Percentiles rank a stretch among this genome's conserved stretches.
phyloP scores from a whole-genome alignment of 1,140 invertebrate genomes.

The Zaprionus davidi region DNA sequence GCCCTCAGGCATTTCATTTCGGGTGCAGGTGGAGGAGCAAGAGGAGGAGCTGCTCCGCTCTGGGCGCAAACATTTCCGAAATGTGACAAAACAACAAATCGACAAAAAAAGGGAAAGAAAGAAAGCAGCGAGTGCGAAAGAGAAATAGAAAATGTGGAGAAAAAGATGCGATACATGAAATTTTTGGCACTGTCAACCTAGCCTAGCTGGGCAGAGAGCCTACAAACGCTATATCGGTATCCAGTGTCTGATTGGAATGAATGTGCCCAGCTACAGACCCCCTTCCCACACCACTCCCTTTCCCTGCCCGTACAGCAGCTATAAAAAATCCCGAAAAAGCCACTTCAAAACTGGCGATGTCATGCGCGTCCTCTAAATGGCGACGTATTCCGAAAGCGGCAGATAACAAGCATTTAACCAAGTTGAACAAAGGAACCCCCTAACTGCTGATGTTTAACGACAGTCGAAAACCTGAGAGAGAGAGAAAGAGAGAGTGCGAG shows the following conservation, averaged over 20 bases:
- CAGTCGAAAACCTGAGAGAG: too few species aligned
- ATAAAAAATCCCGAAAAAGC: constrained; percentile 2
- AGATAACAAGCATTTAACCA: constrained; percentile 47
- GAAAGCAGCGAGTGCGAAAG: constrained; percentile 16
- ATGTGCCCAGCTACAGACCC: constrained; percentile 6
- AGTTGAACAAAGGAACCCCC: constrained; percentile 1
- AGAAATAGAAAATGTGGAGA: background rate
- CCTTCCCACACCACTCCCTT: background rate
- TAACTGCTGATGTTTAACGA: background rate
- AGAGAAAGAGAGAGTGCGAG: too few species aligned
- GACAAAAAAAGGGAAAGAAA: constrained; percentile 5
- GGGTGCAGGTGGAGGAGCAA: constrained; percentile 8
- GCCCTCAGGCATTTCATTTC: constrained; percentile 77
- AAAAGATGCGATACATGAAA: constrained; percentile 39
- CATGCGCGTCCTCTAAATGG: constrained; percentile 18
- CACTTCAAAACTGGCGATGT: constrained; percentile 16
- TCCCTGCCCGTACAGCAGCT: background rate
- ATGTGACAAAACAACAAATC: constrained; percentile 47
- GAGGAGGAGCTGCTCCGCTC: background rate
- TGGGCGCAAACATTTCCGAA: constrained; percentile 51
- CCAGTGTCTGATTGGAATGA: constrained; percentile 44
- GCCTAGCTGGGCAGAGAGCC: constrained; percentile 17
- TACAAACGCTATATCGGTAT: constrained; percentile 40
- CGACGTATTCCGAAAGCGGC: constrained; percentile 20
- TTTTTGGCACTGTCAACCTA: constrained; percentile 29